Percentiles rank a stretch among this genome's conserved stretches.
phyloP scores from a whole-genome alignment of 2,113 vertebrate genomes.

The Vicugna pacos region DNA sequence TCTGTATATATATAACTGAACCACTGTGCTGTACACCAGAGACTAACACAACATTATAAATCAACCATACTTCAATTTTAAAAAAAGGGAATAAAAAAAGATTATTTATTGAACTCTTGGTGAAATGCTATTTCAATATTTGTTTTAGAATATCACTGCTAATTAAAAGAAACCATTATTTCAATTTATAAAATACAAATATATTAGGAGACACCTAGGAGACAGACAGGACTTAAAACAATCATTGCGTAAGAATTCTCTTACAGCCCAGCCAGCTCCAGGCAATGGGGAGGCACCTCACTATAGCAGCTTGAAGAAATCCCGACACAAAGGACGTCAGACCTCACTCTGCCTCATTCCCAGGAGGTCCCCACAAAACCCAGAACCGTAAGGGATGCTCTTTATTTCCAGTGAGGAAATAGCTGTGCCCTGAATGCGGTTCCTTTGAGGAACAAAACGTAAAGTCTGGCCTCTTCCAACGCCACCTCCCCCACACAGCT shows the following conservation, averaged over 20 bases:
- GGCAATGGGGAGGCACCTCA: slow-evolving; percentile 51
- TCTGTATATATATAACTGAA: no score
- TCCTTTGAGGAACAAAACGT: neutral
- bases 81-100: no score
- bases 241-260: neutral
- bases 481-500: neutral
- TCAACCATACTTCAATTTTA: no score
- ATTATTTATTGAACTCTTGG: slow-evolving; percentile 20
- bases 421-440: rapidly evolving
- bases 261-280: neutral
- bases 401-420: neutral
- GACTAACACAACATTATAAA: no score
- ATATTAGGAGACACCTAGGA: neutral
- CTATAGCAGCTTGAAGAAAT: slow-evolving; percentile 50
- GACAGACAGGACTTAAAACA: neutral
- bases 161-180: slow-evolving; percentile 41
- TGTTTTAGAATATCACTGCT: slow-evolving; percentile 7
- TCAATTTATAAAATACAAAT: slow-evolving; percentile 35
- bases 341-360: neutral
- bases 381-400: slow-evolving; percentile 41
- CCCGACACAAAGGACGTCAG: neutral
- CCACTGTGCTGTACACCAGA: no score
- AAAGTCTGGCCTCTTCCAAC: rapidly evolving
- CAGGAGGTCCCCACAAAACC: neutral
- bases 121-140: slow-evolving; percentile 44